These are phyloP conservation scores for Octodon degus DNA, from an alignment of 2,113 vertebrate species.

Conservation along the genomic window DNA sequence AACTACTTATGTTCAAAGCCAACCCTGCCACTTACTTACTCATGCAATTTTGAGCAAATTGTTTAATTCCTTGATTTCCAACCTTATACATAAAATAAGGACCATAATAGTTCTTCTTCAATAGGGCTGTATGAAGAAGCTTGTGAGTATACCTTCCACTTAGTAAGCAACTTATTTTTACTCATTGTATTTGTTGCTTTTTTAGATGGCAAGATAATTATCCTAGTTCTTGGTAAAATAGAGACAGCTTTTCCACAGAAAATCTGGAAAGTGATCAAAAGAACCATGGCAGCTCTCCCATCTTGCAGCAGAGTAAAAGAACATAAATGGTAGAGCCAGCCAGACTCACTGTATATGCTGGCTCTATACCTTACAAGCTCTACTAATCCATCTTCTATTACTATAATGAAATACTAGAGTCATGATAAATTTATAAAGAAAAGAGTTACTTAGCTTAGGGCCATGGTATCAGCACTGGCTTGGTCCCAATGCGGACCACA, in stretches of 20 bases:
- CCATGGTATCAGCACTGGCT: background rate
- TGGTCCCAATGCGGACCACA: too few relatives aligned
- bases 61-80: background rate
- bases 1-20: background rate
- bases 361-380: background rate
- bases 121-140: background rate
- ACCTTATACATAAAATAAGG: background rate
- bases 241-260: background rate
- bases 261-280: background rate
- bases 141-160: background rate
- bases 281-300: background rate
- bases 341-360: too few relatives aligned
- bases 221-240: background rate
- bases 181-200: background rate
- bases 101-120: background rate
- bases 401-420: background rate
- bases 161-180: background rate
- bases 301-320: background rate
- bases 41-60: background rate
- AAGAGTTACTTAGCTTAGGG: background rate
- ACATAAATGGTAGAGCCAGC: background rate
- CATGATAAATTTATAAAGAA: background rate
- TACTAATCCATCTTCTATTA: background rate
- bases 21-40: background rate
- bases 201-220: constrained; percentile 14